A percentile compares a stretch with the other conserved stretches of the same genome.
Conservation (phyloP, 2,888 invertebrate genomes). For the Pristionchus japonicus region DNA sequence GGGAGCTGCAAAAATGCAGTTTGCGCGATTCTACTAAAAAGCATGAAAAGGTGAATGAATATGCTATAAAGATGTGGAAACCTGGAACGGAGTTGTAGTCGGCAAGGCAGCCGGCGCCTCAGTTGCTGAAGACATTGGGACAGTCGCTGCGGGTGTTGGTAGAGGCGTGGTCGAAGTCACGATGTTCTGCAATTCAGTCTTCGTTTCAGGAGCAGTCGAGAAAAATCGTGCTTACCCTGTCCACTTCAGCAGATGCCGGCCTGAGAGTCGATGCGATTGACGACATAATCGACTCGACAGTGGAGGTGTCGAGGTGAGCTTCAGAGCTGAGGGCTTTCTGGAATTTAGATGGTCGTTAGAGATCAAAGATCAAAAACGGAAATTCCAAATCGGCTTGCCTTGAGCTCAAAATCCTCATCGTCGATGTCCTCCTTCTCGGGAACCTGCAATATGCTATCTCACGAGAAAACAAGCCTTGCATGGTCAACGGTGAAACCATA, state of each 20-base stretch:
- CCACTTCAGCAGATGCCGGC: not conserved
- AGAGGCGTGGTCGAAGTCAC: not conserved
- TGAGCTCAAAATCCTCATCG: conserved; percentile 30
- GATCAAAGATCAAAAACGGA: not conserved
- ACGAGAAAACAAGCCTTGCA: too few species aligned
- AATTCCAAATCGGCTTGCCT: not conserved
- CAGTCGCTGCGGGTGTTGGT: not conserved
- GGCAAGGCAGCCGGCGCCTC: not conserved
- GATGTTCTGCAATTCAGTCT: not conserved
- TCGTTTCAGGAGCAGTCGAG: not conserved
- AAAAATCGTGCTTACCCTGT: not conserved
- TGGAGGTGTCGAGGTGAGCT: conserved; percentile 7
- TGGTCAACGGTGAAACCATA: too few species aligned
- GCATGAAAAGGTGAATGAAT: too few species aligned
- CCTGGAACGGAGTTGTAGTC: conserved; percentile 22
- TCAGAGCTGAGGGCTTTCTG: conserved; percentile 7
- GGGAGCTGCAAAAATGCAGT: not conserved
- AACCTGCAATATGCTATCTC: not conserved
- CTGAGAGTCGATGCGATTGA: not conserved
- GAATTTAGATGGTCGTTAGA: not conserved
- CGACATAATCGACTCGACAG: not conserved
- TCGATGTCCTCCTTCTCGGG: conserved; percentile 16
- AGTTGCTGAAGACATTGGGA: not conserved
- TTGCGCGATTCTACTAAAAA: too few species aligned
- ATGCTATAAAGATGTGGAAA: too few species aligned